Evolutionary conservation across 1,140 invertebrate species (phyloP).

Genomic region (Drosophila sproati): DNA sequence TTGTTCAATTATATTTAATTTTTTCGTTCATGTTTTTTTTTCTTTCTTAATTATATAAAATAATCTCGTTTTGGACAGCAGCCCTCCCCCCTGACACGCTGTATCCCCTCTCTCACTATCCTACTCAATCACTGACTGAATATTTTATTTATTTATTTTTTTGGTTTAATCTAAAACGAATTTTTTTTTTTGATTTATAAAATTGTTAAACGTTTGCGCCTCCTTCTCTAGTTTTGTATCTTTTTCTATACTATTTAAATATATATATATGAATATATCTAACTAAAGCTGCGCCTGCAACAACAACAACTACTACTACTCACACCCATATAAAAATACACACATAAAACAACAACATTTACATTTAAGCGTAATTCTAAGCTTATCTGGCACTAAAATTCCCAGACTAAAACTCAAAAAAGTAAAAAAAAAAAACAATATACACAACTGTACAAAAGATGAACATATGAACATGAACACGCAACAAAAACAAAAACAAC

Average conservation of each 20-base stretch:
- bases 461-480: conserved; percentile 15
- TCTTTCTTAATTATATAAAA: conserved; percentile 19
- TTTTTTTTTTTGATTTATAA: conserved; percentile 22
- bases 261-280: conserved; percentile 31
- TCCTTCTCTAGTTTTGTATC: conserved; percentile 40
- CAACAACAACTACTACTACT: conserved; percentile 52
- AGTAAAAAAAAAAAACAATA: conserved; percentile 33
- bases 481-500: conserved; percentile 6
- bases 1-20: conserved; percentile 36
- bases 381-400: conserved; percentile 33
- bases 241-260: conserved; percentile 29
- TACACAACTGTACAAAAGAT: conserved; percentile 33
- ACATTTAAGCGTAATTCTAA: conserved; percentile 31
- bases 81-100: not conserved
- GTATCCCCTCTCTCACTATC: conserved; percentile 16
- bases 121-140: conserved; percentile 19
- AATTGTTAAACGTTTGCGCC: conserved; percentile 33
- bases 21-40: conserved; percentile 23
- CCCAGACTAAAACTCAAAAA: conserved; percentile 25
- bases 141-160: conserved; percentile 3
- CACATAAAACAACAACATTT: conserved; percentile 30
- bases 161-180: conserved; percentile 7
- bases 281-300: conserved; percentile 60
- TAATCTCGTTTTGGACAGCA: conserved; percentile 14
- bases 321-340: conserved; percentile 2